Percentiles rank a stretch among this genome's conserved stretches.
Evolutionary conservation across 1,140 invertebrate species (phyloP).

Genomic region (Saccostrea glomerata): DNA sequence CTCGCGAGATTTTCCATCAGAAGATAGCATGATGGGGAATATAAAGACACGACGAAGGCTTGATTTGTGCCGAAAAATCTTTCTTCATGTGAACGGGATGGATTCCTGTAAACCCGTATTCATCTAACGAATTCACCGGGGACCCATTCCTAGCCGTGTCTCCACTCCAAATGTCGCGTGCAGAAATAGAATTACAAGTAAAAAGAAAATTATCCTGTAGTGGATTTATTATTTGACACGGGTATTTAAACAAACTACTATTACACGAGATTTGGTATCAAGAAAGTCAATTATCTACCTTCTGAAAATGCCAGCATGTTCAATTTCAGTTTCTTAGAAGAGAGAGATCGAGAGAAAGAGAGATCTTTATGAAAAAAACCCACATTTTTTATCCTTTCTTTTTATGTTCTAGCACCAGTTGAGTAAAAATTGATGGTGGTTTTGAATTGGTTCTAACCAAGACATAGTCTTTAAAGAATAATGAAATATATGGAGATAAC

Average conservation of each 20-base stretch:
- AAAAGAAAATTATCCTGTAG: slow-evolving; percentile 22
- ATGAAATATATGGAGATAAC: too few relatives aligned
- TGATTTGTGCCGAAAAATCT: slow-evolving; percentile 44
- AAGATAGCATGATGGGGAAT: slow-evolving; percentile 48
- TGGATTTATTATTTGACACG: slow-evolving; percentile 3
- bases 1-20: slow-evolving; percentile 43
- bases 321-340: background rate
- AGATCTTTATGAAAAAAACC: too few relatives aligned
- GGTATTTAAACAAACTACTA: background rate
- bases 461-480: too few relatives aligned
- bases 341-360: too few relatives aligned
- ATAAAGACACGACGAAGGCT: slow-evolving; percentile 36
- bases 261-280: slow-evolving; percentile 8
- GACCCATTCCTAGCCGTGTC: slow-evolving; percentile 23
- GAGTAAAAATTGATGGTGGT: too few relatives aligned
- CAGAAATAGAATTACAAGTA: slow-evolving; percentile 12
- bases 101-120: slow-evolving; percentile 44
- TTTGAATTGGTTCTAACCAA: too few relatives aligned
- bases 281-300: background rate
- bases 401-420: too few relatives aligned
- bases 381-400: too few relatives aligned
- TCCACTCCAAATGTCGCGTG: slow-evolving; percentile 37
- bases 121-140: slow-evolving; percentile 39
- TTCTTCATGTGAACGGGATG: slow-evolving; percentile 41
- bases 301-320: background rate